Conservation (phyloP, 1,140 invertebrate species). For the Octopus sinensis region DNA sequence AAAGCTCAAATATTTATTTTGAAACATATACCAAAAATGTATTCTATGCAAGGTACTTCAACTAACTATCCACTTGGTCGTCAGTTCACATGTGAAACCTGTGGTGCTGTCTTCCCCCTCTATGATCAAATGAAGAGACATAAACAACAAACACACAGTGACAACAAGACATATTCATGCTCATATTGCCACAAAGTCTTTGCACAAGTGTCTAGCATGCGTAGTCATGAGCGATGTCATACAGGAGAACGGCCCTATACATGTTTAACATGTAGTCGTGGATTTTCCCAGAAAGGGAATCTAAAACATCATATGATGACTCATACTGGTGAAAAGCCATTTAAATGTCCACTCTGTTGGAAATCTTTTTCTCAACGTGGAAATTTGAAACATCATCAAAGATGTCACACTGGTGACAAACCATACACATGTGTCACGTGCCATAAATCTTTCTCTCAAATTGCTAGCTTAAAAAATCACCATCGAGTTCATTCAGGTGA, state of each 20-base stretch:
- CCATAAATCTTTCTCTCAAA: slow-evolving; percentile 36
- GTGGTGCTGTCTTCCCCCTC: neutral
- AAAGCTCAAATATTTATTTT: no score
- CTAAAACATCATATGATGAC: slow-evolving; percentile 21
- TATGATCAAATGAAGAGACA: slow-evolving; percentile 21
- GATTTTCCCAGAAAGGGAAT: slow-evolving; percentile 27
- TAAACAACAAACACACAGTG: slow-evolving; percentile 65
- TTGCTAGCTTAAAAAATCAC: slow-evolving; percentile 27
- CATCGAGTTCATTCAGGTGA: slow-evolving; percentile 32
- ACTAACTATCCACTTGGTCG: neutral
- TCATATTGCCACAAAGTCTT: slow-evolving; percentile 31
- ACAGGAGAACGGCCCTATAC: slow-evolving; percentile 25
- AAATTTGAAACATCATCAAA: slow-evolving; percentile 22
- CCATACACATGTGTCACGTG: slow-evolving; percentile 39
- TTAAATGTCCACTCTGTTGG: slow-evolving; percentile 25
- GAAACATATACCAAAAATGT: no score
- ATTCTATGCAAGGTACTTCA: neutral
- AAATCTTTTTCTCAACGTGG: slow-evolving; percentile 20
- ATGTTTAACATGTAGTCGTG: slow-evolving; percentile 37
- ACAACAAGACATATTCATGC: slow-evolving; percentile 78
- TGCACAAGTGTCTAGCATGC: slow-evolving; percentile 28
- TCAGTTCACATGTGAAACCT: neutral
- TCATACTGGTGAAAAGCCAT: slow-evolving; percentile 24
- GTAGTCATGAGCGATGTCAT: slow-evolving; percentile 34
- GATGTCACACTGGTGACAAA: slow-evolving; percentile 38